Conservation (phyloP, 35 echinoderm and acorn worm species). For the Holothuria glaberrima region DNA sequence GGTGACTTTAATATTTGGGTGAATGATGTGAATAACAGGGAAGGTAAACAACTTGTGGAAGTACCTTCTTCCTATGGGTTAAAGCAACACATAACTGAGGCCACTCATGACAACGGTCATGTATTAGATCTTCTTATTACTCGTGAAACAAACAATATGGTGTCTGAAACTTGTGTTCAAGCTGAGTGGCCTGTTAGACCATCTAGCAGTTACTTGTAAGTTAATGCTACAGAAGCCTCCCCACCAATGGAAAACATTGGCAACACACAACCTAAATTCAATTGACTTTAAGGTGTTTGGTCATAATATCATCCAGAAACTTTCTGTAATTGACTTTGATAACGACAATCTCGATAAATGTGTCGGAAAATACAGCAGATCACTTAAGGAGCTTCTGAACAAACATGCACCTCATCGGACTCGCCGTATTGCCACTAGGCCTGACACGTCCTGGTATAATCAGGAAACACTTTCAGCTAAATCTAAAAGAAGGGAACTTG, state of each 20-base stretch:
- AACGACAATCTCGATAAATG: neutral
- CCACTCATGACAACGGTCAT: neutral
- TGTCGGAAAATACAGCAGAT: neutral
- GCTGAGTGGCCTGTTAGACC: neutral
- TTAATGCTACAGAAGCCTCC: too few relatives aligned
- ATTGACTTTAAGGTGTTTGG: too few relatives aligned
- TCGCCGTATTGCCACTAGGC: neutral
- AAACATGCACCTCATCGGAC: neutral
- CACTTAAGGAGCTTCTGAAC: neutral
- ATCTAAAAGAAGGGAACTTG: too few relatives aligned
- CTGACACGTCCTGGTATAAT: neutral
- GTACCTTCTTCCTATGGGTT: neutral
- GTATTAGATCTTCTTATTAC: neutral
- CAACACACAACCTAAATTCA: too few relatives aligned
- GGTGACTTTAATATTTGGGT: too few relatives aligned
- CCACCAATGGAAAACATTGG: too few relatives aligned
- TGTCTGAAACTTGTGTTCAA: too few relatives aligned
- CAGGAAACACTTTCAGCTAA: constrained; percentile 40
- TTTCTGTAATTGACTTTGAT: too few relatives aligned
- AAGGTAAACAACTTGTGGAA: neutral
- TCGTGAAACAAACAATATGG: too few relatives aligned
- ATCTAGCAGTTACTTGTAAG: too few relatives aligned
- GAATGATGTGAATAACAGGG: neutral
- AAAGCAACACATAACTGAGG: neutral
- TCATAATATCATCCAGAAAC: too few relatives aligned